A percentile compares a stretch with the other conserved stretches of the same genome.
Evolutionary conservation across 2,888 invertebrate species (phyloP).

Genomic region (Acronicta alni): DNA sequence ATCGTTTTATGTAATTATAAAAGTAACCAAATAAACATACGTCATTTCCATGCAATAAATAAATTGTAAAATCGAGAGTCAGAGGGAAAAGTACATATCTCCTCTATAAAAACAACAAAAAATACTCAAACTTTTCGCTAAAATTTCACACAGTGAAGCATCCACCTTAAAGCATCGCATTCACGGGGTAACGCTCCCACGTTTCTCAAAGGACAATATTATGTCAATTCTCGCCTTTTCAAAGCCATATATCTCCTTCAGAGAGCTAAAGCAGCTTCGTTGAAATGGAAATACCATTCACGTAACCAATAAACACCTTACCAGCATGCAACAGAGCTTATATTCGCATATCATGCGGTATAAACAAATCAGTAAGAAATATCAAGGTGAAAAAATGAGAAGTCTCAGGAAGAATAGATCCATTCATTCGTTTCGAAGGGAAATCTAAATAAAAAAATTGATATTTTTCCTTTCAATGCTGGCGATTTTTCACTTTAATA

Average conservation of each 20-base stretch:
- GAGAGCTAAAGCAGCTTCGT: conserved; percentile 65
- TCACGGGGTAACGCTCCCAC: conserved; percentile 52
- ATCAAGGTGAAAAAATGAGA: conserved; percentile 63
- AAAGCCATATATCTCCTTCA: conserved; percentile 73
- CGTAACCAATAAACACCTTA: conserved; percentile 52
- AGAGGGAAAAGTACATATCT: no score
- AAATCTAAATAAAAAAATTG: conserved; percentile 59
- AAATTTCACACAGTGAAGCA: neutral
- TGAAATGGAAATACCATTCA: conserved; percentile 68
- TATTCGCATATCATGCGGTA: conserved; percentile 33
- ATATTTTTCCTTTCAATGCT: conserved; percentile 50
- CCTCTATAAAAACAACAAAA: neutral
- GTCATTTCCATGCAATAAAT: no score
- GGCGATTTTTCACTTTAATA: conserved; percentile 52
- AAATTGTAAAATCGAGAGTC: no score
- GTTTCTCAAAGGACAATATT: conserved; percentile 75
- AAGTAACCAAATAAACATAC: no score
- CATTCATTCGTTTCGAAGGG: conserved; percentile 62
- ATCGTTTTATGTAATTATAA: no score
- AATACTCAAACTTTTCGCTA: neutral
- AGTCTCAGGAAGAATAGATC: conserved; percentile 61
- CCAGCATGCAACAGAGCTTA: conserved; percentile 38
- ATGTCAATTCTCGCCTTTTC: conserved; percentile 75
- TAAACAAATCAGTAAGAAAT: conserved; percentile 54
- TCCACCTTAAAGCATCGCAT: conserved; percentile 50